Conservation (phyloP, 2,888 invertebrate species). For the Chelonus formosanus region DNA sequence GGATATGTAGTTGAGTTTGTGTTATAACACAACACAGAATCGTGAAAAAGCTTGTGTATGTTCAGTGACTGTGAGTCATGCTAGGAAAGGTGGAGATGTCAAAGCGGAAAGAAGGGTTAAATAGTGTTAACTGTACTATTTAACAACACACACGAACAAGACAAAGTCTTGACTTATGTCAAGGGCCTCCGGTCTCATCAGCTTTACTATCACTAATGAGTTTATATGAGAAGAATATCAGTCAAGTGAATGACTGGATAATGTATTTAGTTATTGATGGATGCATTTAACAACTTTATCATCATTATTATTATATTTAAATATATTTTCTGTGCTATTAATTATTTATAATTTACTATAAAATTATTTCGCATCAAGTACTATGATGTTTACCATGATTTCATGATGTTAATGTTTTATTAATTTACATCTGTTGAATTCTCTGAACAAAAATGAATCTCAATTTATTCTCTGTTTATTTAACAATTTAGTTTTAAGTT, state of each 20-base stretch:
- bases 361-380: too few relatives aligned
- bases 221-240: conserved; percentile 50
- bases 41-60: neutral
- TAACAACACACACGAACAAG: conserved; percentile 53
- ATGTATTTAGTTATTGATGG: conserved; percentile 29
- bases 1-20: too few relatives aligned
- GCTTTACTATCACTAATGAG: conserved; percentile 46
- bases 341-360: too few relatives aligned
- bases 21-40: too few relatives aligned
- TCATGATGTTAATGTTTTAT: too few relatives aligned
- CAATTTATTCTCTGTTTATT: too few relatives aligned
- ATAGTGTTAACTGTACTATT: conserved; percentile 62
- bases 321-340: too few relatives aligned
- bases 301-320: too few relatives aligned
- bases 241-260: conserved; percentile 34
- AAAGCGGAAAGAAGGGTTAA: conserved; percentile 60
- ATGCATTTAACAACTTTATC: conserved; percentile 2
- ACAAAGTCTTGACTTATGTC: conserved; percentile 48
- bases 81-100: conserved; percentile 40
- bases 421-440: too few relatives aligned
- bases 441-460: too few relatives aligned
- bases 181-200: conserved; percentile 52
- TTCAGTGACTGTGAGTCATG: neutral
- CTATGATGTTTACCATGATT: too few relatives aligned
- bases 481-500: too few relatives aligned